Conservation (phyloP, 2,797 vertebrate genomes). For the Diceros bicornis region DNA sequence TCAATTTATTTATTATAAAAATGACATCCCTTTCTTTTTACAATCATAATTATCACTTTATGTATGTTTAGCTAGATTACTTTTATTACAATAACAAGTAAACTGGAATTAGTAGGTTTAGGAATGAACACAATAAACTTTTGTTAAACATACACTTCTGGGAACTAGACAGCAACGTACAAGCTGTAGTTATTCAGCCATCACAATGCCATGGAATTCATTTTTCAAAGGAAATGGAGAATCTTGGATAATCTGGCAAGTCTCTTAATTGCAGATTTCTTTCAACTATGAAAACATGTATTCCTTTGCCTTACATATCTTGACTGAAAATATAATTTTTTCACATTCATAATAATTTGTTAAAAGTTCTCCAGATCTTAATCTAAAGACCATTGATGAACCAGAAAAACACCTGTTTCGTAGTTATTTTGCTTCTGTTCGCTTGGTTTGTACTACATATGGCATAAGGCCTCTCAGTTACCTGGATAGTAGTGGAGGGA, state of each 20-base stretch:
- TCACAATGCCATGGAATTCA: not conserved
- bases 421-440: not conserved
- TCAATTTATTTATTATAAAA: not conserved
- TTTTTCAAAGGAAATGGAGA: not conserved
- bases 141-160: not conserved
- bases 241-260: not conserved
- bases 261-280: not conserved
- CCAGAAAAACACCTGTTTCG: not conserved
- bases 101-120: not conserved
- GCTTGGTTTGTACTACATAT: not conserved
- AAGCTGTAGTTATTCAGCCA: not conserved
- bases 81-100: not conserved
- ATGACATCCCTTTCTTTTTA: not conserved
- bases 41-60: not conserved
- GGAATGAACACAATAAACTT: conserved; percentile 11
- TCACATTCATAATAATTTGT: not conserved
- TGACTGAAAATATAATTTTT: conserved; percentile 15
- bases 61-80: not conserved
- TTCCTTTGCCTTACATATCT: not conserved
- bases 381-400: not conserved
- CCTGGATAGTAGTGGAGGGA: not conserved
- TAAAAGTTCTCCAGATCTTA: not conserved
- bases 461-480: not conserved
- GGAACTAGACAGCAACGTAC: not conserved
- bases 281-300: not conserved